phyloP scores from a whole-genome alignment of 2,113 vertebrate genomes.

The Colinus virginianus region DNA sequence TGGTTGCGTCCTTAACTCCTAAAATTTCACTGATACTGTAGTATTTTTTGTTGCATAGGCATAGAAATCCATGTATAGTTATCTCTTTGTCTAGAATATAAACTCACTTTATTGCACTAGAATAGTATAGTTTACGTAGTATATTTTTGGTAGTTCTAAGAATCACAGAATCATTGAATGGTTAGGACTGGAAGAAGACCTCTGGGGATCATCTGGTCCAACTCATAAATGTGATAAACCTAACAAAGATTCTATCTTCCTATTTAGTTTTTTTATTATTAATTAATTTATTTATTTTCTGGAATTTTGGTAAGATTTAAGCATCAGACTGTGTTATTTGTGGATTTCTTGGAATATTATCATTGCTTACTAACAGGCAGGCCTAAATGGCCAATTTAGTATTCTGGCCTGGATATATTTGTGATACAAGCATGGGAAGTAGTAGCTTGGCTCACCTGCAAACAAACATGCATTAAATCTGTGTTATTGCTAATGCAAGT shows the following conservation, averaged over 20 bases:
- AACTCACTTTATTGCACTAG: not conserved
- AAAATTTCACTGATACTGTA: not conserved
- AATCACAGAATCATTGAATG: not conserved
- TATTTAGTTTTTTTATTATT: not conserved
- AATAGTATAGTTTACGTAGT: not conserved
- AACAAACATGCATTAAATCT: slow-evolving; percentile 14
- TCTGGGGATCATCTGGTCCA: not conserved
- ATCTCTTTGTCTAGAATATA: not conserved
- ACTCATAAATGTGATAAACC: not conserved
- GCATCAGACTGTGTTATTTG: not conserved
- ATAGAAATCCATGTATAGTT: not conserved
- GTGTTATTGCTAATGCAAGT: slow-evolving; percentile 19
- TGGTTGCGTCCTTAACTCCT: not conserved
- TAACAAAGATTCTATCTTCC: not conserved
- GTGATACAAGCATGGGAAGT: not conserved
- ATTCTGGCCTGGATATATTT: slow-evolving; percentile 16
- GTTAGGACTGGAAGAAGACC: not conserved
- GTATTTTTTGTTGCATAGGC: not conserved
- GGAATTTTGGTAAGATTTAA: not conserved
- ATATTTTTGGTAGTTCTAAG: not conserved
- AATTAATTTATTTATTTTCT: not conserved
- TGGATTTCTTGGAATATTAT: not conserved
- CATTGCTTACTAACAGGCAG: not conserved
- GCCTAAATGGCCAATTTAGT: not conserved
- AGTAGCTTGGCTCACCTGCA: not conserved